Conservation (phyloP, 1,140 invertebrate species). For the Cydia fagiglandana region DNA sequence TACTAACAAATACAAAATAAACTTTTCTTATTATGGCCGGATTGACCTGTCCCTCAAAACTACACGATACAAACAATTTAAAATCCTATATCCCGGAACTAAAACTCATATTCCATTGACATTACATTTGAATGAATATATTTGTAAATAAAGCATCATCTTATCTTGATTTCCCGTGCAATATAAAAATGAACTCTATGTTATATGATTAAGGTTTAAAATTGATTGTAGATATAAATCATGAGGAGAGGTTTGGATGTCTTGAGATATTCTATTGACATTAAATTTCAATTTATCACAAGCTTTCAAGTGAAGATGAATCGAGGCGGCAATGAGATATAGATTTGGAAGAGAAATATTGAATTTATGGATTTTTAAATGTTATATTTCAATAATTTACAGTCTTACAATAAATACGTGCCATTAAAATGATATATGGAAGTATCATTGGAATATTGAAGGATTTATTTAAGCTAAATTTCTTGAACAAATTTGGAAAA, state of each 20-base stretch:
- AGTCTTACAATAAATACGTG: neutral
- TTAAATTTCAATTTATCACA: conserved; percentile 24
- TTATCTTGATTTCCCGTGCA: neutral
- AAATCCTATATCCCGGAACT: neutral
- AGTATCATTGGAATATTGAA: too few relatives aligned
- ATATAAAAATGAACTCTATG: neutral
- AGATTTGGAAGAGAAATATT: conserved; percentile 13
- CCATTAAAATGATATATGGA: too few relatives aligned
- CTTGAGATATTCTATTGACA: conserved; percentile 9
- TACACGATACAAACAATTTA: neutral
- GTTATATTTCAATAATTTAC: neutral
- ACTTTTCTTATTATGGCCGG: too few relatives aligned
- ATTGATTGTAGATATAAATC: neutral
- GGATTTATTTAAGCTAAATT: too few relatives aligned
- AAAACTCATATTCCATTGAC: neutral
- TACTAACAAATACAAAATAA: too few relatives aligned
- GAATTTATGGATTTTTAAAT: neutral
- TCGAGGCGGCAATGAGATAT: neutral
- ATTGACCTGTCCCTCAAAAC: neutral
- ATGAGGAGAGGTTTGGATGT: neutral
- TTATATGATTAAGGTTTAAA: neutral
- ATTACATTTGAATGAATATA: neutral
- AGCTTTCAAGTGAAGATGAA: conserved; percentile 11
- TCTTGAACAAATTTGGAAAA: too few relatives aligned
- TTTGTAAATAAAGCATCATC: neutral